phyloP scores from a whole-genome alignment of 2,797 vertebrate species.

The Rhinophrynus dorsalis region DNA sequence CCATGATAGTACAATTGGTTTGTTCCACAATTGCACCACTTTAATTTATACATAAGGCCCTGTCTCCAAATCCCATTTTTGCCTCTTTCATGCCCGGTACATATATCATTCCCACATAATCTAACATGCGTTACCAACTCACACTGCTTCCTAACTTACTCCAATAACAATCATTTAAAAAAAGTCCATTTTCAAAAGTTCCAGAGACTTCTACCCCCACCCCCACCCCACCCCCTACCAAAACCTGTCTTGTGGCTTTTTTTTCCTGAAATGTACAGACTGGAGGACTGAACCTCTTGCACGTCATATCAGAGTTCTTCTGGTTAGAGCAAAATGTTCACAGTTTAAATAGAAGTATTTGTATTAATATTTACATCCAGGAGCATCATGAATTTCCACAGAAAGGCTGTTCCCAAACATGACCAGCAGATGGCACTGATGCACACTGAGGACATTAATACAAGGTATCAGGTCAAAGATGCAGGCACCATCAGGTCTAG shows the following conservation, averaged over 20 bases:
- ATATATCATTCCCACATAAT: neutral
- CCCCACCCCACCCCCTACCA: neutral
- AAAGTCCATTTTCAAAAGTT: constrained; percentile 37
- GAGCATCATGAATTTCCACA: neutral
- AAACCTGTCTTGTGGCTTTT: constrained; percentile 45
- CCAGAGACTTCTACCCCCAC: constrained; percentile 2
- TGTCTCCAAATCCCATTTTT: too few species aligned
- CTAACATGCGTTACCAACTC: constrained; percentile 11
- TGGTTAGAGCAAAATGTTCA: neutral
- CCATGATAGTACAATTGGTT: too few species aligned
- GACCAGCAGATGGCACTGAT: neutral
- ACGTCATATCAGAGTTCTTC: constrained; percentile 1
- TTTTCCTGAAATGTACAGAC: constrained; percentile 23
- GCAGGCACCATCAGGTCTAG: neutral
- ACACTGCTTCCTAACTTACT: neutral
- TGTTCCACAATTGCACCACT: too few species aligned
- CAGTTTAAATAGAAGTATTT: constrained; percentile 14
- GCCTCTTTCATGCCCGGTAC: neutral
- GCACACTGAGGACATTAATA: neutral
- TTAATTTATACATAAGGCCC: too few species aligned
- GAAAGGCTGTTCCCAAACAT: neutral
- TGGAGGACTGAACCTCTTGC: neutral
- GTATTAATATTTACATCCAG: neutral
- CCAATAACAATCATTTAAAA: constrained; percentile 37
- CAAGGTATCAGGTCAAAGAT: neutral